Base-by-base conservation (phyloP, 2,888 invertebrate genomes). In the Polydrusus cervinus region DNA sequence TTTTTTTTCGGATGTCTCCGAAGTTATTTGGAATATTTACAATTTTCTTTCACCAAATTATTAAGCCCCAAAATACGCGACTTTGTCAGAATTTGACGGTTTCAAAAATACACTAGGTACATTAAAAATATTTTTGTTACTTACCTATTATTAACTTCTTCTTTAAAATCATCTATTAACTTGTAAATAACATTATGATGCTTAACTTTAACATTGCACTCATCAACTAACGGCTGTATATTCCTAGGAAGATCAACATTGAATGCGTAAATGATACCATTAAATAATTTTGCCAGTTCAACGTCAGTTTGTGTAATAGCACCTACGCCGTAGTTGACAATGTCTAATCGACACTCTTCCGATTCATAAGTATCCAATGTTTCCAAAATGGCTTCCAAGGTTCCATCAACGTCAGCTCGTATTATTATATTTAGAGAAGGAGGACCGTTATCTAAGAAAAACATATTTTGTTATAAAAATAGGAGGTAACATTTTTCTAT, bases 321-420 rank as follows among this genome's bases (percentile, higher is more conserved):
- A 0, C 99, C 99, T 1, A 99, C 95, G 0, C 95, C 98, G 85
- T 93, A 97, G 86, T 96, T 94, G 43, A 99, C 92, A 3, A 99
- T 87, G 82, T 96, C 93, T 13, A 99, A 88, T 57, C 91, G 90
- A 82, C 97, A 98, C 2, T 91, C 89, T 66, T 91, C 89, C n/a
- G 90, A 90, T 80, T 93, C 90, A 83, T 98, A 99, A 0, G 96
- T 95, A 79, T 94, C 95, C 69, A 99, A 85, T 10, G 96, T 93
- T 85, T 98, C 95, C 77, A 98, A 87, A 78, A 99, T 94, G 0
- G 99, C 98, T 86, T 99, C 99, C 53, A 98, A 92, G 0, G 97
- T 97, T 0, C 99, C 99, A 86, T 96, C 95, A 1, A 99, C 98
- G 88, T 99, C 99, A 20, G 95, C 95, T 93, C 86, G 90, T 78